phyloP scores from a whole-genome alignment of 2,888 invertebrate genomes.

The Chironomus tentans region DNA sequence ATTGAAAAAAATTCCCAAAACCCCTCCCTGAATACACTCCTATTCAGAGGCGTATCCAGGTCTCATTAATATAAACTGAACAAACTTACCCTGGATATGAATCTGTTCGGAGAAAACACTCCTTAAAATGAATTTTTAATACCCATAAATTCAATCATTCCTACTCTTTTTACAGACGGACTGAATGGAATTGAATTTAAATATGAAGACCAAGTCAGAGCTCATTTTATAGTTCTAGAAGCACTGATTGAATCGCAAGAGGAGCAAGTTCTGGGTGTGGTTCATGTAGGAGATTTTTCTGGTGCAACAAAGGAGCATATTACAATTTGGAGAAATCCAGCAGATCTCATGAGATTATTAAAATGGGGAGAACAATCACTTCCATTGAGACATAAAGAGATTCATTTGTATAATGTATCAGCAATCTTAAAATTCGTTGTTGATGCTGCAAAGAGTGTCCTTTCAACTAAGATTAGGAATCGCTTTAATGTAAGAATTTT shows the following conservation, averaged over 20 bases:
- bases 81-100: too few relatives aligned
- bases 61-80: too few relatives aligned
- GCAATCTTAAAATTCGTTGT: conserved; percentile 63
- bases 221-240: conserved; percentile 63
- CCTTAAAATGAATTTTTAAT: too few relatives aligned
- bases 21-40: too few relatives aligned
- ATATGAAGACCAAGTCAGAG: conserved; percentile 60
- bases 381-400: conserved; percentile 70
- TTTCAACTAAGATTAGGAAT: conserved; percentile 62
- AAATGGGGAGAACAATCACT: conserved; percentile 75
- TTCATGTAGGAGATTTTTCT: conserved; percentile 60
- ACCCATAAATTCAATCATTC: background rate
- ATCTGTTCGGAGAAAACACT: too few relatives aligned
- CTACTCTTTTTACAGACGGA: conserved; percentile 44
- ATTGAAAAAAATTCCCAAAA: too few relatives aligned
- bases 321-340: conserved; percentile 58
- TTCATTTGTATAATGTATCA: conserved; percentile 63
- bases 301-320: conserved; percentile 55
- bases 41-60: too few relatives aligned
- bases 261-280: conserved; percentile 65
- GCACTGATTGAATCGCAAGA: conserved; percentile 63
- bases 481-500: conserved; percentile 49
- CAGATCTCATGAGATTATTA: conserved; percentile 58
- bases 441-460: conserved; percentile 59
- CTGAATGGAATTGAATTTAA: conserved; percentile 58